Percentiles rank a stretch among this genome's conserved stretches.
These are phyloP conservation scores for Telmatherina bonti DNA, from an alignment of 2,797 vertebrate species.

Conservation along the genomic window DNA sequence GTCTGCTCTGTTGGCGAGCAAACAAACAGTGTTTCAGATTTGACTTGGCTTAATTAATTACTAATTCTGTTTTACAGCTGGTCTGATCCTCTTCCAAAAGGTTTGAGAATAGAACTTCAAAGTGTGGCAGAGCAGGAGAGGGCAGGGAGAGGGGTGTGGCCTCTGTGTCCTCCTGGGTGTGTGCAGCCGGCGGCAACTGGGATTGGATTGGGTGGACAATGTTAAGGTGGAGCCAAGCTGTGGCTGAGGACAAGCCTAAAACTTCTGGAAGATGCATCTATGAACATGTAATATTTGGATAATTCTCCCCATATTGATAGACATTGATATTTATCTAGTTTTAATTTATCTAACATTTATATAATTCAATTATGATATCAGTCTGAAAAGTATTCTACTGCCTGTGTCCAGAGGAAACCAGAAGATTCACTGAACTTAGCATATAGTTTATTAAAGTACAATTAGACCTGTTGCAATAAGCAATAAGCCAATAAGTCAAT, in stretches of 20 bases:
- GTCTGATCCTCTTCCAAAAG: conserved; percentile 99
- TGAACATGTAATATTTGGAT: too few relatives aligned
- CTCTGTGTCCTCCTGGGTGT: conserved; percentile 40
- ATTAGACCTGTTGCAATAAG: too few relatives aligned
- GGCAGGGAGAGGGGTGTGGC: conserved; percentile 52
- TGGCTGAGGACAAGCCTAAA: not conserved
- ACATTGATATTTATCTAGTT: too few relatives aligned
- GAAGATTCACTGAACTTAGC: too few relatives aligned
- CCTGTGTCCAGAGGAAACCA: too few relatives aligned
- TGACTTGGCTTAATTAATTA: conserved; percentile 99
- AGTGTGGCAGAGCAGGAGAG: conserved; percentile 86
- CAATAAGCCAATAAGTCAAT: too few relatives aligned
- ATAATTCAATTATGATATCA: too few relatives aligned
- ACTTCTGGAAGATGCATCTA: conserved; percentile 8
- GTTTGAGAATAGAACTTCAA: conserved; percentile 98
- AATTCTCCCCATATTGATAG: too few relatives aligned
- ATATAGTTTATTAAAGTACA: too few relatives aligned
- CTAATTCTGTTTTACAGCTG: conserved; percentile 98
- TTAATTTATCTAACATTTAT: too few relatives aligned
- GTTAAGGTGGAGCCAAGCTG: conserved; percentile 2
- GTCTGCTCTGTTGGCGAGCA: conserved; percentile 96
- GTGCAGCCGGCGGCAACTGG: conserved; percentile 48
- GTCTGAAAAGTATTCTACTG: too few relatives aligned
- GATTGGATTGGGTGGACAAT: conserved; percentile 45
- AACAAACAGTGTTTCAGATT: conserved; percentile 99